Conservation (phyloP, 1,140 invertebrate genomes). For the Apis mellifera region Amel_HAv3.1 CM009934.2:3121501-3122000, state of each 20-base stretch:
- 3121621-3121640: conserved; percentile 47
- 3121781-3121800: conserved; percentile 46
- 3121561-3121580: conserved; percentile 75
- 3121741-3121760: conserved; percentile 28
- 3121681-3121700: conserved; percentile 45
- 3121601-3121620: conserved; percentile 69
- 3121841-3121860: no score
- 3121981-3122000: no score
- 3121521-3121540: conserved; percentile 75
- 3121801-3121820: conserved; percentile 26
- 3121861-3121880: no score
- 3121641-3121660: conserved; percentile 20
- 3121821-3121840: neutral
- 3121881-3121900: no score
- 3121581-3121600: conserved; percentile 76
- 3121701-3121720: conserved; percentile 48
- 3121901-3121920: no score
- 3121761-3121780: conserved; percentile 47
- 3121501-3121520: conserved; percentile 63
- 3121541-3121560: conserved; percentile 65
- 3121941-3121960: no score
- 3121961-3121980: no score
- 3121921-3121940: no score
- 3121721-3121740: conserved; percentile 18
- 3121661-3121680: conserved; percentile 41